Percentiles rank a stretch among this genome's conserved stretches.
These are phyloP conservation scores for Potorous gilbertii DNA, from an alignment of 2,797 vertebrate species.

Conservation along the genomic window DNA sequence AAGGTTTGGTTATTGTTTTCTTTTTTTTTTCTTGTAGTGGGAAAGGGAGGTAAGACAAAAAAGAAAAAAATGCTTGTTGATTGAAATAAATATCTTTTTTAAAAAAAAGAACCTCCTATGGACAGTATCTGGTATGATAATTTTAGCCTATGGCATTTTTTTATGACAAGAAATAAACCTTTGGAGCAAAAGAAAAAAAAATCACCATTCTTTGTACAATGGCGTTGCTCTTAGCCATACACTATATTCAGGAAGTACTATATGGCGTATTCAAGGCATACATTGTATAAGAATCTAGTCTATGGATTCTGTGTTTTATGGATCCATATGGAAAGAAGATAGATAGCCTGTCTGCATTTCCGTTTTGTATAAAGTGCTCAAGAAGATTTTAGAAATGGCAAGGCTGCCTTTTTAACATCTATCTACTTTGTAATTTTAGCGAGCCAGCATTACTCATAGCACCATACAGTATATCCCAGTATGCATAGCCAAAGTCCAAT, in stretches of 20 bases:
- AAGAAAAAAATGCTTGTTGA: not conserved
- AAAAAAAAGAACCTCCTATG: slow-evolving; percentile 32
- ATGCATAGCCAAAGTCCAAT: slow-evolving; percentile 74
- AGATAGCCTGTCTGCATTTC: slow-evolving; percentile 72
- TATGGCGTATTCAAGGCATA: not conserved
- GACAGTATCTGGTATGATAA: not conserved
- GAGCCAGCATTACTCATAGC: slow-evolving; percentile 61
- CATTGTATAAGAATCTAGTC: not conserved
- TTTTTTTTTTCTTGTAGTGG: not conserved
- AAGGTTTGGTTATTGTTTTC: not conserved
- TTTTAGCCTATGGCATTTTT: slow-evolving; percentile 51
- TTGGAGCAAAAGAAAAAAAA: slow-evolving; percentile 22
- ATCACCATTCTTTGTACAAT: slow-evolving; percentile 53
- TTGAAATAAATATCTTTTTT: not conserved
- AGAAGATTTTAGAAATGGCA: slow-evolving; percentile 79
- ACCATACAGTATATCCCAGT: slow-evolving; percentile 70
- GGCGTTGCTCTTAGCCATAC: slow-evolving; percentile 36
- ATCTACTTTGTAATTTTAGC: slow-evolving; percentile 74
- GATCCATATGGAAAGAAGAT: slow-evolving; percentile 60
- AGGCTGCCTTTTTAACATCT: slow-evolving; percentile 70
- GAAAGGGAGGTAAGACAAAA: not conserved
- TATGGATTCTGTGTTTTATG: slow-evolving; percentile 69
- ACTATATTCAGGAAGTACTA: slow-evolving; percentile 63
- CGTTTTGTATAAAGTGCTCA: slow-evolving; percentile 66
- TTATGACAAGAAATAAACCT: slow-evolving; percentile 49